These are phyloP conservation scores for Drosophila leonis DNA, from an alignment of 2,888 invertebrate species.

Conservation along the genomic window DNA sequence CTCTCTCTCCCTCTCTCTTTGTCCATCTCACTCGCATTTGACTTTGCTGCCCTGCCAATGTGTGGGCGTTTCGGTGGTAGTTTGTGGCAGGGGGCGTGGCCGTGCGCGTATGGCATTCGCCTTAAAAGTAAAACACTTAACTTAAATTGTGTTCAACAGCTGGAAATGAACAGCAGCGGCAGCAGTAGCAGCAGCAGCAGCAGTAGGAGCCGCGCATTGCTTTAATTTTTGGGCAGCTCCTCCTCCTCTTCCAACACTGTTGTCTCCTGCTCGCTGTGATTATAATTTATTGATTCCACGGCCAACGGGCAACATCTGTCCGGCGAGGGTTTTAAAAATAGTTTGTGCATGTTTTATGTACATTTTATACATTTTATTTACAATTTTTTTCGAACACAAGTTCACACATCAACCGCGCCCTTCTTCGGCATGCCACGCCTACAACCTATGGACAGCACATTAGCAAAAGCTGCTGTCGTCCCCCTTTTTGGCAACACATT, in stretches of 20 bases:
- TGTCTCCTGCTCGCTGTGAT: conserved; percentile 43
- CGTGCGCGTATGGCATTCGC: conserved; percentile 24
- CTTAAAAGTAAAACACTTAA: conserved; percentile 72
- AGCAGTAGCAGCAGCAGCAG: not conserved
- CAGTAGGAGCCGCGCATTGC: conserved; percentile 26
- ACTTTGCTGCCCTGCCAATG: conserved; percentile 42
- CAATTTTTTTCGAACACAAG: not conserved
- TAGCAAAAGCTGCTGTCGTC: conserved; percentile 51
- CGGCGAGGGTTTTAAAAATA: conserved; percentile 42
- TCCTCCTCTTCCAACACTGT: not conserved
- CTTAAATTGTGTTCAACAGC: conserved; percentile 77
- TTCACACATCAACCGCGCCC: not conserved
- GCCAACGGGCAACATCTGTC: conserved; percentile 58
- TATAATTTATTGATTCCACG: conserved; percentile 67
- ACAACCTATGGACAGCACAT: conserved; percentile 24
- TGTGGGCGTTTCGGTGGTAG: conserved; percentile 43
- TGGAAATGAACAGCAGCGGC: conserved; percentile 62
- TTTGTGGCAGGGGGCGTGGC: conserved; percentile 50
- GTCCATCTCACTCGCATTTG: conserved; percentile 13
- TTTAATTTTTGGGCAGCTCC: conserved; percentile 46
- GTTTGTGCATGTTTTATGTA: conserved; percentile 58
- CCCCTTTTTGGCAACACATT: conserved; percentile 68
- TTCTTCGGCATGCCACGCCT: not conserved
- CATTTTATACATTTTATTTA: conserved; percentile 45
- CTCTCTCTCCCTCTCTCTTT: not conserved